phyloP scores from a whole-genome alignment of 2,888 invertebrate genomes.

The Acanthosepion lycidas region DNA sequence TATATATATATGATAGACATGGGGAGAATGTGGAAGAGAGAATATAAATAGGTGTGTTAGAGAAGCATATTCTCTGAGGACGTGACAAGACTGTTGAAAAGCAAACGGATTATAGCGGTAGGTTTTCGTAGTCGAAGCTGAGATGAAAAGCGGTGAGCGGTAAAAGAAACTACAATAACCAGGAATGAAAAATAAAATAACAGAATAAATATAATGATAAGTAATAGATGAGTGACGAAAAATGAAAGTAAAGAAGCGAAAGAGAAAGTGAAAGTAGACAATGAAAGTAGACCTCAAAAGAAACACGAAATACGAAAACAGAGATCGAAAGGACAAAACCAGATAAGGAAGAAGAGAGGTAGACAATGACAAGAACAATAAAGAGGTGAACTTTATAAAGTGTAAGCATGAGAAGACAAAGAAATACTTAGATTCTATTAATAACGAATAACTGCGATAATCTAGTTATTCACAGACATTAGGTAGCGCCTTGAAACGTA shows the following conservation, averaged over 20 bases:
- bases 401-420: background rate
- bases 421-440: background rate
- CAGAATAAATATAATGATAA: background rate
- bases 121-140: background rate
- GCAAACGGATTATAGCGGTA: background rate
- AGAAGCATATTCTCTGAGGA: background rate
- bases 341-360: background rate
- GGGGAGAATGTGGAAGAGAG: background rate
- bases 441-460: no score
- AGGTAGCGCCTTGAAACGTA: no score
- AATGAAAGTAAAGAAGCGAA: background rate
- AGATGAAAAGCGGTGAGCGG: background rate
- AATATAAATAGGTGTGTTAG: background rate
- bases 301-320: background rate
- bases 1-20: background rate
- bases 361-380: background rate
- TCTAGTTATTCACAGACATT: no score
- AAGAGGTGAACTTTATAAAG: background rate
- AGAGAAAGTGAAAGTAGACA: no score
- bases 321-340: background rate
- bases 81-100: constrained; percentile 6
- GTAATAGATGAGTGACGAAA: background rate
- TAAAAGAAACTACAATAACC: background rate
- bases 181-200: background rate
- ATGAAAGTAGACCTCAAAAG: background rate